Percentiles rank a stretch among this genome's conserved stretches.
phyloP scores from a whole-genome alignment of 2,888 invertebrate genomes.

The Dryocosmus kuriphilus region DNA sequence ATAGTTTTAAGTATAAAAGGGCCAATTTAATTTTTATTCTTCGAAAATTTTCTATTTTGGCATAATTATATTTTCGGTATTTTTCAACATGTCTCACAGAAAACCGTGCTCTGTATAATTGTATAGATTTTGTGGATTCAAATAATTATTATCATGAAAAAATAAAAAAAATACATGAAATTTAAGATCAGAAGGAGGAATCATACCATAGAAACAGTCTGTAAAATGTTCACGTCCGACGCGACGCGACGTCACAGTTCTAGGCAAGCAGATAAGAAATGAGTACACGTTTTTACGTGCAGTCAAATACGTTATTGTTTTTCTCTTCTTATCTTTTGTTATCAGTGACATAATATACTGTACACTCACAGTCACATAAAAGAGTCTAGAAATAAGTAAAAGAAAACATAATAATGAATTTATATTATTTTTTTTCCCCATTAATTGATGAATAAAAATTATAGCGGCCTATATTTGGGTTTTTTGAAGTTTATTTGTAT shows the following conservation, averaged over 20 bases:
- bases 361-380: neutral
- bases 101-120: too few species aligned
- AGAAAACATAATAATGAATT: neutral
- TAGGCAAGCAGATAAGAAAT: slow-evolving; percentile 9
- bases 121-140: too few species aligned
- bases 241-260: neutral
- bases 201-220: neutral
- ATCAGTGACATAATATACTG: neutral
- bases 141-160: neutral
- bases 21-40: too few species aligned
- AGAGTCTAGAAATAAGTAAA: neutral
- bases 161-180: neutral
- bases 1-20: too few species aligned
- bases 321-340: neutral
- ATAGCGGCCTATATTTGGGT: too few species aligned
- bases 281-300: neutral
- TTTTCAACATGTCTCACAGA: too few species aligned
- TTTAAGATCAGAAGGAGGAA: neutral
- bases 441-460: too few species aligned
- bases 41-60: too few species aligned
- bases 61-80: too few species aligned
- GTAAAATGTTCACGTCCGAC: neutral
- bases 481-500: too few species aligned
- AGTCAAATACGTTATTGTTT: slow-evolving; percentile 2
- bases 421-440: too few species aligned